Conservation (phyloP, 2,888 invertebrate genomes). For the Monochamus alternatus region DNA sequence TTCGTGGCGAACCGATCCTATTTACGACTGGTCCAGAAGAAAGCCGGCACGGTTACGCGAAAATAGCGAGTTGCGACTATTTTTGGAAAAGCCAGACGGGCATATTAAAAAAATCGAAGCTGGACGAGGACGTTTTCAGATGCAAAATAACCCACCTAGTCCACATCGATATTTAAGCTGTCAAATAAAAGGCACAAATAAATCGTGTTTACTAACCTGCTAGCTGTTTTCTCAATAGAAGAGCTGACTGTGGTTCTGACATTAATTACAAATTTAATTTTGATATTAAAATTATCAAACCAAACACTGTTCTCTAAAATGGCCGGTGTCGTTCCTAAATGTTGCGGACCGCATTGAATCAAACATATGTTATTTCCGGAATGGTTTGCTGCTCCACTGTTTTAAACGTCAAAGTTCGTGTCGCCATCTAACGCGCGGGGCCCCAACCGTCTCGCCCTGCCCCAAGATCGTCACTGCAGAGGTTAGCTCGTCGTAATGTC, state of each 20-base stretch:
- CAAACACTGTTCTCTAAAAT: slow-evolving; percentile 78
- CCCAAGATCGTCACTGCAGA: not conserved
- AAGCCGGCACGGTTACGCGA: slow-evolving; percentile 18
- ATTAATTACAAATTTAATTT: slow-evolving; percentile 89
- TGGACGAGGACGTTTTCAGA: slow-evolving; percentile 54
- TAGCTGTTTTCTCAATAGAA: slow-evolving; percentile 95
- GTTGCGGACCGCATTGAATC: slow-evolving; percentile 64
- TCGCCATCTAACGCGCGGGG: slow-evolving; percentile 43
- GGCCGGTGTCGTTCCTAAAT: slow-evolving; percentile 74
- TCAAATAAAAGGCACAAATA: slow-evolving; percentile 40
- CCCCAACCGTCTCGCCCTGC: not conserved
- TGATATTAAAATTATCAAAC: slow-evolving; percentile 73
- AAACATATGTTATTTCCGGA: slow-evolving; percentile 71
- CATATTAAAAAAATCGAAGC: slow-evolving; percentile 56
- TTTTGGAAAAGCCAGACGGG: slow-evolving; percentile 53
- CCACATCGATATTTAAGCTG: slow-evolving; percentile 32
- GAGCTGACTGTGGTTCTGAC: slow-evolving; percentile 96
- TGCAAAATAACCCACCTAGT: slow-evolving; percentile 41
- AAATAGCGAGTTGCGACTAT: slow-evolving; percentile 51
- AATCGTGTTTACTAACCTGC: slow-evolving; percentile 81
- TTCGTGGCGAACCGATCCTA: slow-evolving; percentile 35
- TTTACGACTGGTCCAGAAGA: slow-evolving; percentile 14
- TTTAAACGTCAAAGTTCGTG: slow-evolving; percentile 50
- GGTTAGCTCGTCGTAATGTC: too few species aligned
- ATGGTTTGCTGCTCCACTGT: slow-evolving; percentile 61